Conservation (phyloP, 2,113 vertebrate species). For the Suncus etruscus region DNA sequence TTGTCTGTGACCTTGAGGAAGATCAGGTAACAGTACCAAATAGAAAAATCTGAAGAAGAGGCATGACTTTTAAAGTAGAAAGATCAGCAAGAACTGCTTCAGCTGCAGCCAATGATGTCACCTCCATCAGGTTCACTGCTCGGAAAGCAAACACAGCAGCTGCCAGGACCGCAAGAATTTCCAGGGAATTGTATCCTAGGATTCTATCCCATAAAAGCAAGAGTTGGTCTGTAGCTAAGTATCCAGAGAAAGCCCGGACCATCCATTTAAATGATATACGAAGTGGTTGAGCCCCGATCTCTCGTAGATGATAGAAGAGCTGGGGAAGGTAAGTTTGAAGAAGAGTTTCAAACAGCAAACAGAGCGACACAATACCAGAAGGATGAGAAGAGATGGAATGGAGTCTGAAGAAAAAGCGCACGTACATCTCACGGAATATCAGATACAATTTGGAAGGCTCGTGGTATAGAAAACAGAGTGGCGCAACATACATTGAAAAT, state of each 20-base stretch:
- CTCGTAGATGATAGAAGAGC: conserved; percentile 97
- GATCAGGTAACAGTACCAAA: conserved; percentile 94
- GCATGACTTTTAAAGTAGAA: conserved; percentile 98
- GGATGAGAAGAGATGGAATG: conserved; percentile 98
- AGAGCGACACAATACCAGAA: conserved; percentile 96
- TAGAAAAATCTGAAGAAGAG: conserved; percentile 98
- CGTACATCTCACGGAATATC: conserved; percentile 98
- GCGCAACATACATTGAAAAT: too few relatives aligned
- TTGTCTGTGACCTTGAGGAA: conserved; percentile 67
- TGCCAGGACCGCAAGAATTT: conserved; percentile 96
- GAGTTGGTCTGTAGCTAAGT: conserved; percentile 98
- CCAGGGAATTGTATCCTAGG: conserved; percentile 96
- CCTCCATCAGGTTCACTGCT: conserved; percentile 99
- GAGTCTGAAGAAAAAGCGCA: conserved; percentile 98
- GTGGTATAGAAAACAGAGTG: conserved; percentile 98
- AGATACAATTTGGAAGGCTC: conserved; percentile 97
- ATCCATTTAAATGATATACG: conserved; percentile 99
- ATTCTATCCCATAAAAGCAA: conserved; percentile 98
- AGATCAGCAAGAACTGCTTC: conserved; percentile 99
- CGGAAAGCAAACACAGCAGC: conserved; percentile 98
- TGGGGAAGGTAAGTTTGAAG: conserved; percentile 97
- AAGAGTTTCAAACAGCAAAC: conserved; percentile 97
- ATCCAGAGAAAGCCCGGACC: conserved; percentile 98
- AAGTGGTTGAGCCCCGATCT: conserved; percentile 97
- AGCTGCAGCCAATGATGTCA: conserved; percentile 97